Evolutionary conservation across 2,797 vertebrate genomes (phyloP).

Genomic region (Cynopterus sphinx): DNA sequence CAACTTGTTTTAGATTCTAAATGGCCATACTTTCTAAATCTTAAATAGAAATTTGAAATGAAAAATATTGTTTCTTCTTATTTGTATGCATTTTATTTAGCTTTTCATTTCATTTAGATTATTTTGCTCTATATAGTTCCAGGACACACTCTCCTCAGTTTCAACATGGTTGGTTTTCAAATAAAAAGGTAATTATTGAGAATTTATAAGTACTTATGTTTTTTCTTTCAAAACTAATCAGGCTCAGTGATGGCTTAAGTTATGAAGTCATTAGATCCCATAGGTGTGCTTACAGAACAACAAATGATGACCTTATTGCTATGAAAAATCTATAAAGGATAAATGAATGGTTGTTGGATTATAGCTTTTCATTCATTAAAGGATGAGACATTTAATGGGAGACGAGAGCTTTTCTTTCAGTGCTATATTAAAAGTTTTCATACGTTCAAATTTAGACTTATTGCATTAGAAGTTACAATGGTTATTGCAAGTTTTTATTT

Average conservation of each 20-base stretch:
- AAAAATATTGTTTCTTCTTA: conserved; percentile 14
- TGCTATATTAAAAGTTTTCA: conserved; percentile 22
- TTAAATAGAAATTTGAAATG: conserved; percentile 1
- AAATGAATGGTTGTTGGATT: neutral
- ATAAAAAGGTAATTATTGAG: conserved; percentile 12
- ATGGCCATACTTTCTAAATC: neutral
- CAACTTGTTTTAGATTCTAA: neutral
- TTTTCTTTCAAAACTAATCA: neutral
- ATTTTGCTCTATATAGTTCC: conserved; percentile 13
- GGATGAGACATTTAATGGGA: neutral
- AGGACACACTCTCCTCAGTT: neutral
- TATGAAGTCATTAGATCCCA: conserved; percentile 19
- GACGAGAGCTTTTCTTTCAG: conserved; percentile 29
- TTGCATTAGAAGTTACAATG: conserved; percentile 28
- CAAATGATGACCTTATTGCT: neutral
- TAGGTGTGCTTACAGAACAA: neutral
- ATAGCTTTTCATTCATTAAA: conserved; percentile 15
- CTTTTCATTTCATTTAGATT: neutral
- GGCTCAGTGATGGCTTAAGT: neutral
- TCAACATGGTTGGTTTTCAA: neutral
- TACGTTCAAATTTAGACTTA: conserved; percentile 1
- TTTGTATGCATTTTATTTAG: neutral
- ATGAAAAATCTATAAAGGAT: conserved; percentile 51
- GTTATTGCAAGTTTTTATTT: conserved; percentile 36
- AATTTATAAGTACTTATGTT: neutral